Evolutionary conservation across 2,888 invertebrate genomes (phyloP), one percentile per base, ranked within the genome.

Genomic region (Drosophila algonquin): DNA sequence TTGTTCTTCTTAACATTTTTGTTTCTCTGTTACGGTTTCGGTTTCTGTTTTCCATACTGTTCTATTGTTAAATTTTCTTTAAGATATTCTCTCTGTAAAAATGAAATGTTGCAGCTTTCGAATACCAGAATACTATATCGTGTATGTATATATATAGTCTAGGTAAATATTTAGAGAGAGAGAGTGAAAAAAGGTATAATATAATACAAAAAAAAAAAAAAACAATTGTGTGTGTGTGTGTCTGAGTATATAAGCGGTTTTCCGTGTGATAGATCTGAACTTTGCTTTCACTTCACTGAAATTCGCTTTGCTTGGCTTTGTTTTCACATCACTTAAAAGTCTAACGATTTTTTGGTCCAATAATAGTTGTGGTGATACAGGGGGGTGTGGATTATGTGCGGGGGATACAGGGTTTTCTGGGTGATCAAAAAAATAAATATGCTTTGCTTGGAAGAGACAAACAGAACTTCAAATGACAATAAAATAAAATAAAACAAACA

Each of bases 321-420:
- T 60, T 72, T 71, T 80, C 74, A 76, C 73, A 65, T 80, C 73
- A 81, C 93, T 93, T 91, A 85, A 87, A 73, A 90, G 87, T 93
- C 93, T 93, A 90, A 93, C 91, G 91, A 92, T 92, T 93, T 93
- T 93, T 93, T 93, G 93, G 92, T 91, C 92, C 92, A 92, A 93
- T 91, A 90, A 81, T 87, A 90, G 84, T 87, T 77, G 74, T 50
- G 63, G 73, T 80, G 79, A 86, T 80, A 80, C 75, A 81, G 57
- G 63, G 58, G 58, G 14, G 40, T 2, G 51, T 21, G 32, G 14
- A 8, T 30, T 50, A 60, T 59, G 55, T 45, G 18, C 27, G 55
- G 56, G 62, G 32, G 53, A 4, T 40, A 14, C 40, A n/a, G 40
- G 40, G 40, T 40, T 14, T 54, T n/a, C 8, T 27, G 12, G 68